phyloP scores from a whole-genome alignment of 2,113 vertebrate genomes.

The Chrysochloris asiatica region DNA sequence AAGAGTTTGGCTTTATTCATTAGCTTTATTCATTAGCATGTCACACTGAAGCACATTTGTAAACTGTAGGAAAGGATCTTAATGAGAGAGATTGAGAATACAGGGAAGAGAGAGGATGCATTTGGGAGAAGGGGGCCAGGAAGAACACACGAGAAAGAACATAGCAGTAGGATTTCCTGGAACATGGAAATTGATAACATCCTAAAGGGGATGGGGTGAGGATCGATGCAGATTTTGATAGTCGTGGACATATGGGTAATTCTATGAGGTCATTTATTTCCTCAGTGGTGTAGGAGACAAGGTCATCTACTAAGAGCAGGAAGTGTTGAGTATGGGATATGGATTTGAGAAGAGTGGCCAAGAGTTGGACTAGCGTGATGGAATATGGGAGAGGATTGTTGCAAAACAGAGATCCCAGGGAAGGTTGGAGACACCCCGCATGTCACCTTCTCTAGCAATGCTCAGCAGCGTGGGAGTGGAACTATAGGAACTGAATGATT shows the following conservation, averaged over 20 bases:
- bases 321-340: not conserved
- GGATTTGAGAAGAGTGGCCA: not conserved
- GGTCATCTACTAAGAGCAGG: not conserved
- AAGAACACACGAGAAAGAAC: too few relatives aligned
- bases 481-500: not conserved
- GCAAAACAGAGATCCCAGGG: not conserved
- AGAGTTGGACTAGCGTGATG: not conserved
- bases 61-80: not conserved
- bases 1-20: too few relatives aligned
- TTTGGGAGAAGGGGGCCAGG: too few relatives aligned
- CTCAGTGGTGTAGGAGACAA: not conserved
- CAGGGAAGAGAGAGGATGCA: not conserved
- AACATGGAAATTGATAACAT: not conserved
- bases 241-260: too few relatives aligned
- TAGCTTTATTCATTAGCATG: not conserved
- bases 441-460: slow-evolving; percentile 1
- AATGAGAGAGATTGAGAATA: not conserved
- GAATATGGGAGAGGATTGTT: not conserved
- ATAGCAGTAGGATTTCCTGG: not conserved
- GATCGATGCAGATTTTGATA: not conserved
- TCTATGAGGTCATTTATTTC: not conserved
- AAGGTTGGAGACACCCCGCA: not conserved
- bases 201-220: not conserved
- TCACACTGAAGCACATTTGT: not conserved
- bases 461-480: not conserved